A percentile compares a stretch with the other conserved stretches of the same genome.
These are phyloP conservation scores for Aldrovandia affinis DNA, from an alignment of 2,797 vertebrate species.

Conservation along the genomic window DNA sequence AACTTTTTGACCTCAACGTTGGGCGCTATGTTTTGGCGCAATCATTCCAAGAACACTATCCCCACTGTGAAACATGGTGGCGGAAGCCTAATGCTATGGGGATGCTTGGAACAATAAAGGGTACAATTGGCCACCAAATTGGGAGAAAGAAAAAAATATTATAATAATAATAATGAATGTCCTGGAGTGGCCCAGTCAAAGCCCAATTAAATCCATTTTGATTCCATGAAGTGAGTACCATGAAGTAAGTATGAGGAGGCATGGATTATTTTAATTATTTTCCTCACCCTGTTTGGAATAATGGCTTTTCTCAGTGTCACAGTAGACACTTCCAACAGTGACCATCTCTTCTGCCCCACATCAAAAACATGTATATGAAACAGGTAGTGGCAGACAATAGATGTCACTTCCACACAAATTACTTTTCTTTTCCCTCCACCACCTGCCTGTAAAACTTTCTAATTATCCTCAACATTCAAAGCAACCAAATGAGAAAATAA, in stretches of 20 bases:
- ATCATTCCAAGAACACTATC: no score
- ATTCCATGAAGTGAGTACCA: no score
- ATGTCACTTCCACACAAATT: constrained; percentile 5
- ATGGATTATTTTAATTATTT: neutral
- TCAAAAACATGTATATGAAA: neutral
- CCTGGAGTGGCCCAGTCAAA: no score
- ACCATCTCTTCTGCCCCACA: neutral
- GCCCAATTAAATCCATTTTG: no score
- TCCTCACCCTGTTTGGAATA: neutral
- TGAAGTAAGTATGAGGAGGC: neutral
- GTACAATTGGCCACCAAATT: no score
- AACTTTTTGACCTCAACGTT: no score
- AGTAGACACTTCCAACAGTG: neutral
- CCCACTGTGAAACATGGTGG: no score
- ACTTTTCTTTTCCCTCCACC: constrained; percentile 4
- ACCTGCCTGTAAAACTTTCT: neutral
- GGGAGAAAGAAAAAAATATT: no score
- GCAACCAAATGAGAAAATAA: neutral
- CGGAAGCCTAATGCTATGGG: no score
- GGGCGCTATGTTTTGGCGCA: no score
- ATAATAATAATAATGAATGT: no score
- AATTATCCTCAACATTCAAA: neutral
- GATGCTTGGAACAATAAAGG: no score
- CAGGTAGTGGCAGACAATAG: neutral
- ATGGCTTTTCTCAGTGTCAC: neutral